phyloP scores from a whole-genome alignment of 2,113 vertebrate species.

The Riparia riparia region DNA sequence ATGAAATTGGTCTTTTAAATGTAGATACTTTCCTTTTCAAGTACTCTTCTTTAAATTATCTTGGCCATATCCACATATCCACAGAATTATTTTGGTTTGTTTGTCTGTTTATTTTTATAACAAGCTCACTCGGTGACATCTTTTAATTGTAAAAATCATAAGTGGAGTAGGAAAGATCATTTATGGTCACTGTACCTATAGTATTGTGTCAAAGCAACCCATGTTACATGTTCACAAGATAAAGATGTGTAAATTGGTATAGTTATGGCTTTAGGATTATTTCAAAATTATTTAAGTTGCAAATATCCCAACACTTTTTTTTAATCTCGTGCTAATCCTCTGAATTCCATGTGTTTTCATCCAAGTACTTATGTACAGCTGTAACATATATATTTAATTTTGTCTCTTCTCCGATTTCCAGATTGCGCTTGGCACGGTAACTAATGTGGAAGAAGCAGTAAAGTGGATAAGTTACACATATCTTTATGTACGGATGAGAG shows the following conservation, averaged over 20 bases:
- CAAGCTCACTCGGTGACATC: neutral
- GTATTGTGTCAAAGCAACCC: neutral
- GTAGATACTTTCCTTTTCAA: neutral
- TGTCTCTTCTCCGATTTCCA: slow-evolving; percentile 70
- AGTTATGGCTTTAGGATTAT: neutral
- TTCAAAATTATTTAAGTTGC: neutral
- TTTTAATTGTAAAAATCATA: neutral
- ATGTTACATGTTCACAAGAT: neutral
- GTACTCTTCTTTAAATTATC: neutral
- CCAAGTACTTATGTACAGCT: slow-evolving; percentile 12
- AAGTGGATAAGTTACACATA: slow-evolving; percentile 99
- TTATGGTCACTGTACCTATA: neutral
- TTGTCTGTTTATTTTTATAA: neutral
- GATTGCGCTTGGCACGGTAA: slow-evolving; percentile 95
- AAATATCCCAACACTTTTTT: neutral
- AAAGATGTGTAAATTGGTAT: neutral
- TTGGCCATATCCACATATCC: neutral
- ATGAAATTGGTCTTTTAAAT: neutral
- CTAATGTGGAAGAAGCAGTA: slow-evolving; percentile 97
- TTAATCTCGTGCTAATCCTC: neutral
- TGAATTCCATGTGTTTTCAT: neutral
- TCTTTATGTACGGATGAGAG: slow-evolving; percentile 97
- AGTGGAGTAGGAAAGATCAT: neutral
- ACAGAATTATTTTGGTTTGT: neutral
- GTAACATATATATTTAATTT: slow-evolving; percentile 55